Conservation (phyloP, 2,113 vertebrate species). For the Anas platyrhynchos region DNA sequence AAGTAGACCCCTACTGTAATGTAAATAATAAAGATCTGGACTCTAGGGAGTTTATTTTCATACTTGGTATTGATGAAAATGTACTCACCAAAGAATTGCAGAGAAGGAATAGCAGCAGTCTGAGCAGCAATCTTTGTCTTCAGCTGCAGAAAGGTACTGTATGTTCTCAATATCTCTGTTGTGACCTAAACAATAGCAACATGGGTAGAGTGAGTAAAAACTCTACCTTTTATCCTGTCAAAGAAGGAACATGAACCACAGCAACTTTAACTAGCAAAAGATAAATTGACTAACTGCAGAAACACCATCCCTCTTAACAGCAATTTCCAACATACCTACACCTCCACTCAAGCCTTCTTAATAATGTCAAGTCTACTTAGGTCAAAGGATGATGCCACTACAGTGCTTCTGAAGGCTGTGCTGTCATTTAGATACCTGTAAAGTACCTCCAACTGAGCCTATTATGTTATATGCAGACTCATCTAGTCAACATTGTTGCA, state of each 20-base stretch:
- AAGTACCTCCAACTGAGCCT: background rate
- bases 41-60: constrained; percentile 20
- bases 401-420: background rate
- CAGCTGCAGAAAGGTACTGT: constrained; percentile 20
- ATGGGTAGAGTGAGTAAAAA: background rate
- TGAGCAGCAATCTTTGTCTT: constrained; percentile 2
- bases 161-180: background rate
- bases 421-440: background rate
- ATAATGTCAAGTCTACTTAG: background rate
- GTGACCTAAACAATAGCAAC: background rate
- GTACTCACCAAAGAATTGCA: constrained; percentile 9
- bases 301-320: background rate
- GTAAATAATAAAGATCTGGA: background rate
- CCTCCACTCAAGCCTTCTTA: background rate
- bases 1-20: constrained; percentile 44
- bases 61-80: background rate
- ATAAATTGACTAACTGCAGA: background rate
- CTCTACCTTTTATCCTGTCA: background rate
- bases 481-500: constrained; percentile 8
- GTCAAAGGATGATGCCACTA: background rate
- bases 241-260: background rate
- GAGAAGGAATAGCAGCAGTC: constrained; percentile 30
- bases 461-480: background rate
- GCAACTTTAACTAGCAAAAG: background rate
- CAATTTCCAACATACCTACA: background rate